phyloP scores from a whole-genome alignment of 2,113 vertebrate genomes.

The Scomber scombrus region DNA sequence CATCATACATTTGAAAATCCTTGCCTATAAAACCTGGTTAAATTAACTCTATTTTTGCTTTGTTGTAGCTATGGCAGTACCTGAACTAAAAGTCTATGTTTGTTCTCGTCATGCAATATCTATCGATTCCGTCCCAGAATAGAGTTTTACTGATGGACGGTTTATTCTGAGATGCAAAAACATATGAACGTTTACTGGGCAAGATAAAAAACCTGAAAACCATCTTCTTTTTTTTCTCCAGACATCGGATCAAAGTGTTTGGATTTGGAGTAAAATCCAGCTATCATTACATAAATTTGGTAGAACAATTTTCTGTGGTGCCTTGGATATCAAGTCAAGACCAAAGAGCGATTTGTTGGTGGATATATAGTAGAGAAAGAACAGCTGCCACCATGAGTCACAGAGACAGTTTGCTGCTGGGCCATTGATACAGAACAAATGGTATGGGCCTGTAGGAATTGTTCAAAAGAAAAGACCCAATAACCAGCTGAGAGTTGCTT shows the following conservation, averaged over 20 bases:
- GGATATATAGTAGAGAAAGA: neutral
- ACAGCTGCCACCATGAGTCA: conserved; percentile 41
- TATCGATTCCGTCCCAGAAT: conserved; percentile 28
- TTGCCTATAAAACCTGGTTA: conserved; percentile 42
- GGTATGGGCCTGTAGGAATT: neutral
- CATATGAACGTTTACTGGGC: conserved; percentile 3
- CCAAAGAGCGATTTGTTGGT: conserved; percentile 30
- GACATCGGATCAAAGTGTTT: conserved; percentile 6
- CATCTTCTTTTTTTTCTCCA: neutral
- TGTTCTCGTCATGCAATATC: conserved; percentile 18
- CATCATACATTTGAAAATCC: conserved; percentile 56
- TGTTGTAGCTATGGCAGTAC: neutral
- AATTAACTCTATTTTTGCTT: conserved; percentile 67
- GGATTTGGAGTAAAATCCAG: conserved; percentile 5
- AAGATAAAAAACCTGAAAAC: too few relatives aligned
- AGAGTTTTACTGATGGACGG: conserved; percentile 29
- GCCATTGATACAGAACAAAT: conserved; percentile 5
- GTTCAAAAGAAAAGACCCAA: conserved; percentile 5
- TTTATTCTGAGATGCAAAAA: conserved; percentile 27
- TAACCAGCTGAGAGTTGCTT: neutral
- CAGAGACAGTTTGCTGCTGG: conserved; percentile 24
- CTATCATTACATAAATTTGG: conserved; percentile 5
- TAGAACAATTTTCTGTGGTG: conserved; percentile 7
- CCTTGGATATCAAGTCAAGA: neutral
- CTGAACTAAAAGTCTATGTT: conserved; percentile 34